These are phyloP conservation scores for Cebuella pygmaea DNA, from an alignment of 2,797 vertebrate genomes.

Conservation along the genomic window DNA sequence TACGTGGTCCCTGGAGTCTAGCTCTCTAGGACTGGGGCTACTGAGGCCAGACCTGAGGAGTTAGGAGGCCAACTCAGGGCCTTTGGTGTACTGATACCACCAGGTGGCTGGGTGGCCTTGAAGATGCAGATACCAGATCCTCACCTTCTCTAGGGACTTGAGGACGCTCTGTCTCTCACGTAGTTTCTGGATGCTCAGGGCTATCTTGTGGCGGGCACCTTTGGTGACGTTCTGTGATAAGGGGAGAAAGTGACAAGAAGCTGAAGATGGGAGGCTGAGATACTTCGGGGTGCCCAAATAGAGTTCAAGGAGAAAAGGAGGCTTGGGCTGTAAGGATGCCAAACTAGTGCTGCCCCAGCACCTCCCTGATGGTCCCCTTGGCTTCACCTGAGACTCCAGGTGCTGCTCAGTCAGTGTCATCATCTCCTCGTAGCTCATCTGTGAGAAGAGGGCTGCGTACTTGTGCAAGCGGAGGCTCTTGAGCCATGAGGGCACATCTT, in stretches of 20 bases:
- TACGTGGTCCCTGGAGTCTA: neutral
- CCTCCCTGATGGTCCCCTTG: neutral
- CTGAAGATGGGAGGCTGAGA: neutral
- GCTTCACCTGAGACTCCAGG: constrained; percentile 94
- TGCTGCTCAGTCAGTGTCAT: constrained; percentile 97
- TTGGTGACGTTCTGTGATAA: constrained; percentile 94
- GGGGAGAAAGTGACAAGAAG: neutral
- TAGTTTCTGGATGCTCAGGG: constrained; percentile 97
- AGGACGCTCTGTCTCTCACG: constrained; percentile 94
- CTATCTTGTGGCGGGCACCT: constrained; percentile 97
- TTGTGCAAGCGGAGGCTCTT: constrained; percentile 98
- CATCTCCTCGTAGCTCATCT: constrained; percentile 98
- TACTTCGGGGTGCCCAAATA: neutral
- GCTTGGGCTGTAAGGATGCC: neutral
- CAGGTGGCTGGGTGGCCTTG: neutral
- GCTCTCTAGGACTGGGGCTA: neutral
- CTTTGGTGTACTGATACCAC: neutral
- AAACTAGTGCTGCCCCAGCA: neutral
- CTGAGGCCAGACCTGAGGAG: neutral
- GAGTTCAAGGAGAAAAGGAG: neutral
- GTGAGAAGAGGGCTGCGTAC: constrained; percentile 96
- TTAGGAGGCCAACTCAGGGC: neutral
- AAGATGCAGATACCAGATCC: neutral
- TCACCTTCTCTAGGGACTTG: constrained; percentile 96
- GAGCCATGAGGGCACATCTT: constrained; percentile 96